phyloP scores from a whole-genome alignment of 1,140 invertebrate species.

The Luehdorfia chinensis region DNA sequence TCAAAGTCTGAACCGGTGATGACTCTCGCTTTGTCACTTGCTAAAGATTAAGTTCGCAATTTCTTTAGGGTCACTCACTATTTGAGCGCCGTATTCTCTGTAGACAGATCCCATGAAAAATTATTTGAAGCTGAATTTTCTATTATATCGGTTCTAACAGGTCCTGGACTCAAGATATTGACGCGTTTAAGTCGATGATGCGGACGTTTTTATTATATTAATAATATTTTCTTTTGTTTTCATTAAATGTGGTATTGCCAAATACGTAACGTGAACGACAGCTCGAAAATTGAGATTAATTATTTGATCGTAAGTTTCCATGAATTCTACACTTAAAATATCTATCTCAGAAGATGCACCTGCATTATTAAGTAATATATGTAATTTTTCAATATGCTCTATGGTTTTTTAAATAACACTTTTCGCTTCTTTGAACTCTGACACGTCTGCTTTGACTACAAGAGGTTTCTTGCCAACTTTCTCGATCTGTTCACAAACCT shows the following conservation, averaged over 20 bases:
- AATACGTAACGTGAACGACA: slow-evolving; percentile 11
- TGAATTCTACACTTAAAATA: slow-evolving; percentile 5
- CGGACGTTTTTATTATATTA: slow-evolving; percentile 17
- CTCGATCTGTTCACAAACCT: background rate
- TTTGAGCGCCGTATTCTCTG: too few species aligned
- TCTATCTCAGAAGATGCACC: background rate
- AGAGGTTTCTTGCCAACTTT: slow-evolving; percentile 3
- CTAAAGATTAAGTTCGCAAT: slow-evolving; percentile 34
- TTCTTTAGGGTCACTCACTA: slow-evolving; percentile 22
- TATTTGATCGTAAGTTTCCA: background rate
- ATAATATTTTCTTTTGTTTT: slow-evolving; percentile 27
- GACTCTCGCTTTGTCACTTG: slow-evolving; percentile 33
- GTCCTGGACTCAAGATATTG: too few species aligned
- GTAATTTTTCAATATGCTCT: background rate
- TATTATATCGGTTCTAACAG: too few species aligned
- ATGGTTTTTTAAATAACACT: background rate
- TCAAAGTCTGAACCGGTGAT: slow-evolving; percentile 34
- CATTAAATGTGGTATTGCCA: slow-evolving; percentile 19
- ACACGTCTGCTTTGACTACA: slow-evolving; percentile 8
- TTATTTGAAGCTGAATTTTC: too few species aligned
- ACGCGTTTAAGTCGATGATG: too few species aligned
- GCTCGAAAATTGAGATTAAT: slow-evolving; percentile 3
- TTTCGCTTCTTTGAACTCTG: background rate
- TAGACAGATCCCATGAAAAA: too few species aligned
- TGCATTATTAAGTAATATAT: slow-evolving; percentile 1